Evolutionary conservation across 1,140 invertebrate species (phyloP).

Genomic region (Bradynema listronoti): DNA sequence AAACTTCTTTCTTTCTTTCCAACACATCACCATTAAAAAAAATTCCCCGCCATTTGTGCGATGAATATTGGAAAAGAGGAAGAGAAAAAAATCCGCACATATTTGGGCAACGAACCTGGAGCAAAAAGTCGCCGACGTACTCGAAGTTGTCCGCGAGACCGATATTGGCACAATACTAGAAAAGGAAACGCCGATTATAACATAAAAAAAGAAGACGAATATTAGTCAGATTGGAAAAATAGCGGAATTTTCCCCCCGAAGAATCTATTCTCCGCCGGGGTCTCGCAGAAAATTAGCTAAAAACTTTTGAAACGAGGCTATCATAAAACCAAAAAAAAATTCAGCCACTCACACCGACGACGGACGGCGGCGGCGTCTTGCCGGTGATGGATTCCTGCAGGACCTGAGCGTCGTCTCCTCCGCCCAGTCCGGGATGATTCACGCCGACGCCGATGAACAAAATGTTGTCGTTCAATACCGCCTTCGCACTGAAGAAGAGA

Average conservation of each 20-base stretch:
- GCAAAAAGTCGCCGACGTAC: conserved; percentile 17
- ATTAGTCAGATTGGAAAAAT: not conserved
- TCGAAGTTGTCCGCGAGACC: conserved; percentile 1
- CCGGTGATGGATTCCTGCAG: no score
- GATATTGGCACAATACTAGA: conserved; percentile 18
- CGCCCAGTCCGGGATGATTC: conserved; percentile 1
- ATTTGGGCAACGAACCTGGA: conserved; percentile 6
- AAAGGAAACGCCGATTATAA: not conserved
- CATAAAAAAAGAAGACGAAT: conserved; percentile 1
- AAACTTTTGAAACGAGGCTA: no score
- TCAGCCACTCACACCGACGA: not conserved
- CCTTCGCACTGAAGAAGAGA: not conserved
- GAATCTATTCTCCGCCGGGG: not conserved
- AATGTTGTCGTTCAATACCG: not conserved
- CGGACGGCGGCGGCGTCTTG: not conserved
- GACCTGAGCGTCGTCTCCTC: no score
- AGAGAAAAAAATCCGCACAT: no score
- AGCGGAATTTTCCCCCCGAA: not conserved
- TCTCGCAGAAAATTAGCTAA: no score
- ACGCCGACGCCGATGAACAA: conserved; percentile 14
- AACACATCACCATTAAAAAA: no score
- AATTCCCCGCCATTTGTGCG: no score
- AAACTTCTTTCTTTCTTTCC: no score
- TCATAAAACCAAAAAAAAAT: not conserved
- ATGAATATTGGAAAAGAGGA: no score